Evolutionary conservation across 2,113 vertebrate genomes (phyloP).

Genomic region (Campylomormyrus numenius): DNA sequence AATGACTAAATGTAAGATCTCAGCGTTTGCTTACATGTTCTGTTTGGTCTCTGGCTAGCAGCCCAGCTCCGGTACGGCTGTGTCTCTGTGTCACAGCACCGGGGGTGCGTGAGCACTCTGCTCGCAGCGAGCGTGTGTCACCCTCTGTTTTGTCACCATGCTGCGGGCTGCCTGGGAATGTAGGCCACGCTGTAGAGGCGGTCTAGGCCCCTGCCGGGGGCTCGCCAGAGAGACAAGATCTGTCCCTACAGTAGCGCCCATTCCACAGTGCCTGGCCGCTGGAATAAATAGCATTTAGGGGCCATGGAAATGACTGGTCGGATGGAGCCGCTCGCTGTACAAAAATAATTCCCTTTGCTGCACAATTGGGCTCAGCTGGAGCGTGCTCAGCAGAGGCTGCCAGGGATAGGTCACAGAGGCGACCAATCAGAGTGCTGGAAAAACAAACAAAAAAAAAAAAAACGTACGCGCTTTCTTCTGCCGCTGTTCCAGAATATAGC

Average conservation of each 20-base stretch:
- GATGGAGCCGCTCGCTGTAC: conserved; percentile 20
- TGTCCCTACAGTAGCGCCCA: neutral
- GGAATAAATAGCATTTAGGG: conserved; percentile 27
- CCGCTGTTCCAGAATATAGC: neutral
- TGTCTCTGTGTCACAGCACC: neutral
- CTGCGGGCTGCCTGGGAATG: conserved; percentile 29
- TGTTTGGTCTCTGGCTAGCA: neutral
- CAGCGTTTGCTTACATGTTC: neutral
- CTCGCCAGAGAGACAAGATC: neutral
- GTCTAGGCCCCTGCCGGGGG: neutral
- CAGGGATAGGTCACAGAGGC: neutral
- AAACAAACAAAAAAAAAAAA: neutral
- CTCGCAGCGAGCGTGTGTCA: conserved; percentile 31
- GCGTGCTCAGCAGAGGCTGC: conserved; percentile 28
- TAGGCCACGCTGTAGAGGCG: conserved; percentile 34
- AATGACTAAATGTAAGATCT: neutral
- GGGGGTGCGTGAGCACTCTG: neutral
- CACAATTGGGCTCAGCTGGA: conserved; percentile 39
- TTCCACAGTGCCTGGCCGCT: neutral
- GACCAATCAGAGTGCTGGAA: conserved; percentile 1
- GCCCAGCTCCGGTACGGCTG: neutral
- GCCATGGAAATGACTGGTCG: conserved; percentile 22
- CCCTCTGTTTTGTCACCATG: conserved; percentile 31
- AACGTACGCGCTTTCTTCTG: neutral
- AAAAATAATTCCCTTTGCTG: conserved; percentile 38